phyloP scores from a whole-genome alignment of 2,888 invertebrate species.

The Drosophila meridiana region DNA sequence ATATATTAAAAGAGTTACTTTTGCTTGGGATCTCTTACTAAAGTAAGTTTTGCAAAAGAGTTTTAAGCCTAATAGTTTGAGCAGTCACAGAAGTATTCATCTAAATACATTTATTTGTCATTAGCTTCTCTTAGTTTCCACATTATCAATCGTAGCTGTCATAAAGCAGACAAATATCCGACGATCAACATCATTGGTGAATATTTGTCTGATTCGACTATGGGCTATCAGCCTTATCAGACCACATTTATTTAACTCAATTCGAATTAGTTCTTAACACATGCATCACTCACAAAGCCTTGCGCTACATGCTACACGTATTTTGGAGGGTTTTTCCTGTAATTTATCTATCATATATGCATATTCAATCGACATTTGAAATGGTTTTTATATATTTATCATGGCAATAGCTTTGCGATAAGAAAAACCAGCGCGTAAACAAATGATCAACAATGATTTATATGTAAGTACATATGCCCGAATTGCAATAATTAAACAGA shows the following conservation, averaged over 20 bases:
- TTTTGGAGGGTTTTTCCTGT: constrained; percentile 29
- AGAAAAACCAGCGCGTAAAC: constrained; percentile 23
- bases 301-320: constrained; percentile 7
- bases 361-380: constrained; percentile 31
- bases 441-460: constrained; percentile 68
- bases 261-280: constrained; percentile 11
- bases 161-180: constrained; percentile 13
- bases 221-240: constrained; percentile 15
- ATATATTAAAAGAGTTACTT: background rate
- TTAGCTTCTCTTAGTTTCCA: background rate
- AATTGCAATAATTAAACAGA: constrained; percentile 34
- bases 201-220: no score
- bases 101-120: background rate
- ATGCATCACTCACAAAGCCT: constrained; percentile 12
- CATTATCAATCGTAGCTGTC: background rate
- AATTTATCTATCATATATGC: constrained; percentile 44
- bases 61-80: background rate
- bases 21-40: background rate
- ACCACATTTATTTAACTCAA: constrained; percentile 14
- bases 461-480: constrained; percentile 35
- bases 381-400: constrained; percentile 15
- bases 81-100: background rate
- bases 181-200: background rate
- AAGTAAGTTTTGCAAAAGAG: no score
- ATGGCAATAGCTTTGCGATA: constrained; percentile 23